These are phyloP conservation scores for Zaprionus lachaisei DNA, from an alignment of 1,140 invertebrate species.

Conservation along the genomic window DNA sequence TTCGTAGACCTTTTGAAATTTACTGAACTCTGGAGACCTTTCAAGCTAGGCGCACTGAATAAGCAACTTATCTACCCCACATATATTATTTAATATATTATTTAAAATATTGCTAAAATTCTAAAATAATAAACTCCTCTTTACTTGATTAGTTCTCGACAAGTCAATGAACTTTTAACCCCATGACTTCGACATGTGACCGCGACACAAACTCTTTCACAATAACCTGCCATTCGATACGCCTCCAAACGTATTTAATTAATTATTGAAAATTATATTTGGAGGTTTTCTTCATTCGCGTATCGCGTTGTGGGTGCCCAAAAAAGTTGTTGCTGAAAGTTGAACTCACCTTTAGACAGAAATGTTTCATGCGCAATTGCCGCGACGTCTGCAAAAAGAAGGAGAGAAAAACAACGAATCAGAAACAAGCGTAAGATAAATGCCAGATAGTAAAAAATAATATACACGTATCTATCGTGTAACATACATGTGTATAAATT, in stretches of 20 bases:
- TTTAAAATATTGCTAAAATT: not conserved
- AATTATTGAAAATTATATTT: slow-evolving; percentile 53
- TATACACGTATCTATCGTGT: not conserved
- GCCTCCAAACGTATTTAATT: slow-evolving; percentile 60
- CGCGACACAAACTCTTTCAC: slow-evolving; percentile 36
- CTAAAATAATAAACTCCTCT: not conserved
- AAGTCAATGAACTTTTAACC: slow-evolving; percentile 55
- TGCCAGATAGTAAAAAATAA: slow-evolving; percentile 54
- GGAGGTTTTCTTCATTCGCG: slow-evolving; percentile 27
- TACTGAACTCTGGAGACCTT: not conserved
- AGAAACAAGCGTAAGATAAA: slow-evolving; percentile 51
- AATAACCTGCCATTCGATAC: slow-evolving; percentile 63
- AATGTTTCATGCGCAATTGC: slow-evolving; percentile 65
- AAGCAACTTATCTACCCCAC: too few species aligned
- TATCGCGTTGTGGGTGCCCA: slow-evolving; percentile 25
- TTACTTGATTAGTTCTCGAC: not conserved
- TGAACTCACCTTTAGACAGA: slow-evolving; percentile 74
- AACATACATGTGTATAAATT: slow-evolving; percentile 4
- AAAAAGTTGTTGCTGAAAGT: slow-evolving; percentile 36
- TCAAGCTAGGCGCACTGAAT: not conserved
- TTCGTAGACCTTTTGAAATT: not conserved
- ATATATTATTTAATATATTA: not conserved
- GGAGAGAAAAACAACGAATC: not conserved
- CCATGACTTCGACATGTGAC: slow-evolving; percentile 21
- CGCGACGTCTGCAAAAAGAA: slow-evolving; percentile 62